These are phyloP conservation scores for Falcaria lacertinaria DNA, from an alignment of 2,888 invertebrate genomes.

Conservation along the genomic window DNA sequence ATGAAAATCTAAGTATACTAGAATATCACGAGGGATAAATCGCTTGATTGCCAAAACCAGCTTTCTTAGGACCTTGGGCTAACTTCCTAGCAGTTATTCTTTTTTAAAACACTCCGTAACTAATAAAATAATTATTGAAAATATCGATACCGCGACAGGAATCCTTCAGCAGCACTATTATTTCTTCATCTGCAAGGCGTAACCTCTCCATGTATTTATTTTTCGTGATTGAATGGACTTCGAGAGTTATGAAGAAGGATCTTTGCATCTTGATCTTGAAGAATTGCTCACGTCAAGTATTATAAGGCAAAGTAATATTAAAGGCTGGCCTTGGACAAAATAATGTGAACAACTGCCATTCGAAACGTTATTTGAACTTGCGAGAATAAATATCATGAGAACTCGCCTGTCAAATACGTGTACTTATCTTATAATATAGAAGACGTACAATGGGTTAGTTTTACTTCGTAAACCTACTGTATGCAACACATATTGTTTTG, in stretches of 20 bases:
- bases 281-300: slow-evolving; percentile 10
- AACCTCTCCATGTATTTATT: slow-evolving; percentile 12
- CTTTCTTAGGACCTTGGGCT: too few relatives aligned
- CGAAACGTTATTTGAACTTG: not conserved
- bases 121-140: not conserved
- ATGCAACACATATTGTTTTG: too few relatives aligned
- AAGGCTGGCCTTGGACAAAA: not conserved
- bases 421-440: too few relatives aligned
- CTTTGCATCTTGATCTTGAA: slow-evolving; percentile 6
- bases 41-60: too few relatives aligned
- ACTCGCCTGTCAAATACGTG: not conserved
- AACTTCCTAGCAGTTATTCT: too few relatives aligned
- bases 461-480: too few relatives aligned
- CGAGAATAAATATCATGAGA: not conserved
- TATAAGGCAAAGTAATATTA: slow-evolving; percentile 5
- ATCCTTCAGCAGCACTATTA: not conserved
- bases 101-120: too few relatives aligned
- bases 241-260: slow-evolving; percentile 4
- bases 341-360: not conserved
- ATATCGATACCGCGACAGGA: not conserved
- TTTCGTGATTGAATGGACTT: slow-evolving; percentile 5
- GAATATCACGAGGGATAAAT: too few relatives aligned
- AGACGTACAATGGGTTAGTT: too few relatives aligned
- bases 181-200: slow-evolving; percentile 15
- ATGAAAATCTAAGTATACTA: too few relatives aligned